Base-by-base conservation (phyloP, 2,888 invertebrate species). In the Cartodere bifasciata region DNA sequence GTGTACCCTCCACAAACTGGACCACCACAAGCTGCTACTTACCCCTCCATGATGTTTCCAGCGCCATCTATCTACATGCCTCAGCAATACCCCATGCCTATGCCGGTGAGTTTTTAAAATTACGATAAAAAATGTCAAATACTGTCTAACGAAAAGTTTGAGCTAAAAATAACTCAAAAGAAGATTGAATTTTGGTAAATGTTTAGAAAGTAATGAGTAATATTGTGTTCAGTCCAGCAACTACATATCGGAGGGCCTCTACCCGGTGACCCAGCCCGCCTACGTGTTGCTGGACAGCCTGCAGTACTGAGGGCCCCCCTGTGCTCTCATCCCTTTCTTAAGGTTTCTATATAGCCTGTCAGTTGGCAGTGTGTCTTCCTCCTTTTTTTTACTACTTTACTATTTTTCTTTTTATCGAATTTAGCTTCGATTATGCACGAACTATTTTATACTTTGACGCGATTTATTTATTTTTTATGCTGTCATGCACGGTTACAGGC, bases 221-320 rank as follows among this genome's bases (percentile, higher is more conserved):
- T n/a, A n/a, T n/a, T 42, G 37, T 47, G 41, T 47, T 40, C 50
- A 60, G 60, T 60, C 60, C 55, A 59, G 57, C 56, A 60, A 59
- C 54, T 60, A 58, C 56, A 55, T 59, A 52, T 56, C 59, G 53
- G 58, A 58, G 56, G 66, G 65, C 56, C 64, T 67, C 60, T 67
- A 66, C 56, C 67, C 66, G 50, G 64, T 66, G 52, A 63, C 66
- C 60, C 65, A 65, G 62, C 65, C 66, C 55, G 64, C 68, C 60
- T 68, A 68, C 62, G 65, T 68, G 55, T 64, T 68, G 64, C 65
- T 68, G 64, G 68, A 68, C 64, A 65, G 66, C 58, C 66, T 68
- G 63, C 68, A 68, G 63, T 68, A 68, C 66, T 68, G 67, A 68
- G 66, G 64, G 62, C 64, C 47, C 50, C 51, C 49, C 45, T 46